Conservation (phyloP, 2,888 invertebrate genomes). For the Erynnis tages region DNA sequence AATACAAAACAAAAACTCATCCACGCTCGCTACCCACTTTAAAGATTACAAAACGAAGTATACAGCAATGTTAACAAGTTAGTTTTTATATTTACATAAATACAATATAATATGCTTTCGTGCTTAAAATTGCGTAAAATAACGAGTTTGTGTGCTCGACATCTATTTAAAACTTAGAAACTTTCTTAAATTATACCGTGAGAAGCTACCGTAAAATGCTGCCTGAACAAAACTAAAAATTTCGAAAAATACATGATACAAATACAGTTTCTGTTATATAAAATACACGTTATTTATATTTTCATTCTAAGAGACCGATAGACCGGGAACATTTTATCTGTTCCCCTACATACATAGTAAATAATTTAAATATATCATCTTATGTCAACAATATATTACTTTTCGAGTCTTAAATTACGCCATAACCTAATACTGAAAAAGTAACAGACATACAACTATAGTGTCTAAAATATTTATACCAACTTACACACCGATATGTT, state of each 20-base stretch:
- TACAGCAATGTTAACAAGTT: slow-evolving; percentile 64
- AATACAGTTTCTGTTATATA: slow-evolving; percentile 46
- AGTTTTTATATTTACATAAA: slow-evolving; percentile 53
- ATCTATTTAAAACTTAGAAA: no score
- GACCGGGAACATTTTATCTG: slow-evolving; percentile 31
- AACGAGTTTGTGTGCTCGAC: slow-evolving; percentile 40
- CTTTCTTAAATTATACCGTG: slow-evolving; percentile 18
- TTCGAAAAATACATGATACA: slow-evolving; percentile 62
- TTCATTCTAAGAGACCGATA: slow-evolving; percentile 41
- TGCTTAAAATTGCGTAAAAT: slow-evolving; percentile 47
- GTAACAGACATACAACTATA: slow-evolving; percentile 53
- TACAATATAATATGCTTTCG: slow-evolving; percentile 41
- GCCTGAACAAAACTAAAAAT: slow-evolving; percentile 48
- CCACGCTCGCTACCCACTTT: slow-evolving; percentile 65
- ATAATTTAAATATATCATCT: slow-evolving; percentile 34
- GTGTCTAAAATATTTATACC: slow-evolving; percentile 53
- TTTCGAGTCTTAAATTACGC: slow-evolving; percentile 59
- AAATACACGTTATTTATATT: slow-evolving; percentile 56
- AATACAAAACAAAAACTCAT: slow-evolving; percentile 66
- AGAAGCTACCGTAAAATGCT: slow-evolving; percentile 30
- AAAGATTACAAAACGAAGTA: slow-evolving; percentile 57
- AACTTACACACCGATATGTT: slow-evolving; percentile 66
- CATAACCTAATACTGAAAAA: slow-evolving; percentile 76
- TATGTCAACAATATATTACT: slow-evolving; percentile 52
- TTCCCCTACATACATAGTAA: slow-evolving; percentile 25